Percentiles rank a stretch among this genome's conserved stretches.
Conservation (phyloP, 92 coral and sea anemone species). For the Isaurus tuberculatus region DNA sequence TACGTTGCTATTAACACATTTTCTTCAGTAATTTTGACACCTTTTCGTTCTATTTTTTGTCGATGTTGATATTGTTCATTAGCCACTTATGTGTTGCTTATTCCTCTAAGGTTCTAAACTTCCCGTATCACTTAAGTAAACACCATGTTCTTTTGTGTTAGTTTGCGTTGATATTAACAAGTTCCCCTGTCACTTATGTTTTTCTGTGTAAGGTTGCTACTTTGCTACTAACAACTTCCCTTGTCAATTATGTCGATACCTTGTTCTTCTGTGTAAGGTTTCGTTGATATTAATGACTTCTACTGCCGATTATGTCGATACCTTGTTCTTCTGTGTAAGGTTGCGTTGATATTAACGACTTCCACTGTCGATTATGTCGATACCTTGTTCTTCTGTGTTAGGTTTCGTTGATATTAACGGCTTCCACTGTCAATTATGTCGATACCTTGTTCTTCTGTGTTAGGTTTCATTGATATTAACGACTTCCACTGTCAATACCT, state of each 20-base stretch:
- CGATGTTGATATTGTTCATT: neutral
- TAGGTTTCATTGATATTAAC: no score
- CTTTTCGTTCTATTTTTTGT: neutral
- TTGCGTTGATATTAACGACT: conserved; percentile 70
- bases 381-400: neutral
- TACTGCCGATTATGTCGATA: conserved; percentile 73
- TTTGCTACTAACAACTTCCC: no score
- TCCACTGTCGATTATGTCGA: conserved; percentile 77
- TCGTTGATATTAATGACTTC: conserved; percentile 80
- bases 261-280: conserved; percentile 58
- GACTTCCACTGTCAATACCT: no score
- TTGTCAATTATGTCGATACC: neutral
- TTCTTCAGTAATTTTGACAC: no score
- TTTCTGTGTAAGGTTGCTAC: no score
- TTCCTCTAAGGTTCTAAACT: no score
- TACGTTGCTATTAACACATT: no score
- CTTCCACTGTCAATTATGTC: conserved; percentile 75
- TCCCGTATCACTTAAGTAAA: no score
- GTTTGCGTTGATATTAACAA: no score
- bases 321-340: neutral
- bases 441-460: conserved; percentile 22
- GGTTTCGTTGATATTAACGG: conserved; percentile 66
- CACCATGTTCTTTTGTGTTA: no score
- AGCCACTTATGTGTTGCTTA: no score
- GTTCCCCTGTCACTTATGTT: no score